A percentile compares a stretch with the other conserved stretches of the same genome.
Conservation (phyloP, 2,888 invertebrate species). For the Platypus cylindrus region DNA sequence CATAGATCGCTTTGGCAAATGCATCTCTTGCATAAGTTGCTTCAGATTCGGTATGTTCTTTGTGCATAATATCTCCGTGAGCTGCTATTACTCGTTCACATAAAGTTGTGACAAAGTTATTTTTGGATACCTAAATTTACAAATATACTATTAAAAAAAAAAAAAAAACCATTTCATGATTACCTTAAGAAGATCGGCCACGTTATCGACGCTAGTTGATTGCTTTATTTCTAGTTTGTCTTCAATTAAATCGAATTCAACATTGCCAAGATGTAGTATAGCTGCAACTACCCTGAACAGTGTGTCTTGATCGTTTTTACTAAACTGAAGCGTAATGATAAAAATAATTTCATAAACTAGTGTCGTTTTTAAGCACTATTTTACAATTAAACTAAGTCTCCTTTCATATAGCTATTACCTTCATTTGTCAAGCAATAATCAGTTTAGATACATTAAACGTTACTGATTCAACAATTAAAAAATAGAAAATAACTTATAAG, state of each 20-base stretch:
- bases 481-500: too few species aligned
- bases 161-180: too few species aligned
- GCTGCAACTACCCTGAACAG: constrained; percentile 87
- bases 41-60: constrained; percentile 74
- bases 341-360: background rate
- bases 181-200: constrained; percentile 51
- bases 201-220: constrained; percentile 44
- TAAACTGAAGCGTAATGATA: constrained; percentile 15
- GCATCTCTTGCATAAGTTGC: constrained; percentile 86
- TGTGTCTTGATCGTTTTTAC: constrained; percentile 60
- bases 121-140: constrained; percentile 44
- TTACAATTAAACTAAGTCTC: too few species aligned
- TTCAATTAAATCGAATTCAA: constrained; percentile 37
- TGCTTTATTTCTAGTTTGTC: constrained; percentile 50
- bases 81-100: constrained; percentile 86
- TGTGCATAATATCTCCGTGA: constrained; percentile 82
- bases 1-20: constrained; percentile 90
- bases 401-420: too few species aligned
- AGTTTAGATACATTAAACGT: too few species aligned
- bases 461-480: too few species aligned
- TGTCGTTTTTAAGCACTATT: too few species aligned
- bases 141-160: too few species aligned
- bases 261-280: constrained; percentile 65
- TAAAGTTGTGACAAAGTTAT: constrained; percentile 57
- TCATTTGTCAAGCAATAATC: too few species aligned